Base-by-base conservation (phyloP, 2,888 invertebrate species). In the Apodemia duryi region DNA sequence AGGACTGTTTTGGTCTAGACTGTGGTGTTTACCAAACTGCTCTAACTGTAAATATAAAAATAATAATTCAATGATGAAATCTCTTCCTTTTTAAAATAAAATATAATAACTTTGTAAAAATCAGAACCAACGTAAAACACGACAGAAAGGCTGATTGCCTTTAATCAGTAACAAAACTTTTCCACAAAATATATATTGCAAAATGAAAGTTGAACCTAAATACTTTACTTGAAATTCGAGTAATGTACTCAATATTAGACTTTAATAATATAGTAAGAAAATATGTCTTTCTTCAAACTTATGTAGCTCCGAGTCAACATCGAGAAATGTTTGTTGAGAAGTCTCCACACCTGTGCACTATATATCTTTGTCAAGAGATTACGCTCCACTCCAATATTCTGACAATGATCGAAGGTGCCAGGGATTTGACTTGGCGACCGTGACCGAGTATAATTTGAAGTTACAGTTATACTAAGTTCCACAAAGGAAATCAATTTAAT, bases 271-370 rank as follows among this genome's bases (percentile, higher is more conserved):
- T 32, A 11, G 32, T 6, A 29, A 57, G 57, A 57, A 57, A 32
- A 29, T 32, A 29, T 57, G 32, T 32, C 57, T 57, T 57, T 46
- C 46, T 46, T 13, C 32, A 13, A 11, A 29, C 32, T 29, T 28
- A 11, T 29, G 29, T 29, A 29, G 32, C 65, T 70, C 70, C 63
- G 46, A 72, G 71, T 71, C 68, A 46, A 46, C 46, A 71, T 71
- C 69, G 73, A 74, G 71, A 73, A 71, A 73, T 75, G 70, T 73
- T 72, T 71, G 73, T 73, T 73, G 67, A 71, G 71, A 70, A 74
- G 71, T 75, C 46, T 71, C 70, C 69, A 70, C 77, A 77, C 75
- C 75, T 77, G 76, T 68, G 70, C 69, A 69, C 69, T 68, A 74
- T 75, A 72, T 69, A 69, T 76, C 74, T 73, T 67, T 72, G 73